These are phyloP conservation scores for Scaptomyza caliginosa DNA, from an alignment of 2,888 invertebrate species.

Conservation along the genomic window DNA sequence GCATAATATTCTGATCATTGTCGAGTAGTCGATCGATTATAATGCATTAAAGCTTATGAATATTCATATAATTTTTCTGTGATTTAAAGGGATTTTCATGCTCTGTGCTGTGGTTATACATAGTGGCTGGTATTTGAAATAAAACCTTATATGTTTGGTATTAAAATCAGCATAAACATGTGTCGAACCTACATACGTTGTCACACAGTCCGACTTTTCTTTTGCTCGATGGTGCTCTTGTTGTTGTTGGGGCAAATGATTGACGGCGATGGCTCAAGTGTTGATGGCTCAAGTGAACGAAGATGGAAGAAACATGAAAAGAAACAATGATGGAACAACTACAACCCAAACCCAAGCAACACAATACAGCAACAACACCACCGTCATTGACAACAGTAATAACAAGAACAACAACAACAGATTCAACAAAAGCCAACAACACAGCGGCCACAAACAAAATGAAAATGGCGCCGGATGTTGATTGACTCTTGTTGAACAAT, in stretches of 20 bases:
- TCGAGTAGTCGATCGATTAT: too few species aligned
- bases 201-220: constrained; percentile 6
- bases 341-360: constrained; percentile 31
- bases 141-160: constrained; percentile 5
- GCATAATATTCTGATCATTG: not conserved
- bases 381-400: constrained; percentile 10
- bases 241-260: constrained; percentile 33
- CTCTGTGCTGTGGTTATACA: not conserved
- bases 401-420: not conserved
- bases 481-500: constrained; percentile 68
- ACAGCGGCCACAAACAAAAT: constrained; percentile 28
- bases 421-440: not conserved
- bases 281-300: constrained; percentile 32
- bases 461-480: constrained; percentile 65
- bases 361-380: constrained; percentile 27
- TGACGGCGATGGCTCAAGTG: constrained; percentile 35
- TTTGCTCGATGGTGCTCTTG: constrained; percentile 1
- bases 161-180: constrained; percentile 24
- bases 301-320: constrained; percentile 33
- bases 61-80: too few species aligned
- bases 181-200: constrained; percentile 24
- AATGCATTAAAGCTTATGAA: too few species aligned
- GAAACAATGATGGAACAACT: constrained; percentile 46
- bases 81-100: not conserved
- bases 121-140: constrained; percentile 15